A percentile compares a stretch with the other conserved stretches of the same genome.
These are phyloP conservation scores for Pseudochirops corinnae DNA, from an alignment of 2,797 vertebrate genomes.

Conservation along the genomic window DNA sequence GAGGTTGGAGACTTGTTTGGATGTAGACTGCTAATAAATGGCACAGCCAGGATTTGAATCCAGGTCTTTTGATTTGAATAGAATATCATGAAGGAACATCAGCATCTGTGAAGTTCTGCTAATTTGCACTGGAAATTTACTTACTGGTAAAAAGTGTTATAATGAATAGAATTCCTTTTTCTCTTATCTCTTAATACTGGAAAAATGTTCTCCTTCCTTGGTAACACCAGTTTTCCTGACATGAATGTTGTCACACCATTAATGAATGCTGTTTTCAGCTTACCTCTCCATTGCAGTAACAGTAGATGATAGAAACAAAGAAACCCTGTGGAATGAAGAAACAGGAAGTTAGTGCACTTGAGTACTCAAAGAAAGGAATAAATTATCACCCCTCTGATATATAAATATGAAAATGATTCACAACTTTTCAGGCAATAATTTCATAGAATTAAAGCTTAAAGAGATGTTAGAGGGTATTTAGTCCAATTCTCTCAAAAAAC, in stretches of 20 bases:
- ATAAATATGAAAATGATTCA: neutral
- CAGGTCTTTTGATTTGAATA: neutral
- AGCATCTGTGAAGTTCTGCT: neutral
- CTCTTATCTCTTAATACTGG: neutral
- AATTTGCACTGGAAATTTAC: constrained; percentile 10
- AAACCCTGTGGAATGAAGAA: constrained; percentile 88
- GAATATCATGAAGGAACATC: neutral
- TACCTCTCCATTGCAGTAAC: constrained; percentile 95
- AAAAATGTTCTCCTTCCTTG: neutral
- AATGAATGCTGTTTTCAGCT: constrained; percentile 70
- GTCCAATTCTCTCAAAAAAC: constrained; percentile 1
- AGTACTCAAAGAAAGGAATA: neutral
- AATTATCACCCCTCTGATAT: neutral
- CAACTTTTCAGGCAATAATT: neutral
- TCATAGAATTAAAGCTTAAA: neutral
- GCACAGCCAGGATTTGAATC: neutral
- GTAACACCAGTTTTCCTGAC: no score
- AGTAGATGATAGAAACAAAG: constrained; percentile 95
- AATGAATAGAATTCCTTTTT: constrained; percentile 19
- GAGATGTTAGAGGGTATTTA: neutral
- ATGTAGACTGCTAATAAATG: neutral
- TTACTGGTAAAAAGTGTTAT: constrained; percentile 44
- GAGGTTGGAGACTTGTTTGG: neutral
- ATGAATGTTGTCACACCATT: neutral
- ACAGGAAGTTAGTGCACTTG: neutral